Evolutionary conservation across 2,113 vertebrate species (phyloP), one percentile per base, ranked within the genome.

Genomic region (Stegostoma tigrinum): DNA sequence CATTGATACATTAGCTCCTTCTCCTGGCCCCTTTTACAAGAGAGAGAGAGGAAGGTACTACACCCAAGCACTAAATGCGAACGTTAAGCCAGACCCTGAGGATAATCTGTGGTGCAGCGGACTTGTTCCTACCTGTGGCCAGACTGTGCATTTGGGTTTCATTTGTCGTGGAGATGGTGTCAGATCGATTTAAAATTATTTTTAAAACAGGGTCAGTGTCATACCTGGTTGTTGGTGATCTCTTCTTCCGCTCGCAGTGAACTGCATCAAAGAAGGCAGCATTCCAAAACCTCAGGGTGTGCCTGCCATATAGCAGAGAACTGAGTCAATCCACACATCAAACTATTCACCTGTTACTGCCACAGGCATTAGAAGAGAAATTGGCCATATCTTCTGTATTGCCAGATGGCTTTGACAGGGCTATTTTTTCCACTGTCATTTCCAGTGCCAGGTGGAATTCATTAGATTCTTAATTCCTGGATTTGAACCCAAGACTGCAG

Each of bases 241-340:
- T 96, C 97, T 99, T 99, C 96, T 97, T 99, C 97, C 99, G 98
- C 97, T 99, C 99, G 2, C 98, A 99, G 95, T 99, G 98, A 95
- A 99, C 99, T 0, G 99, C 99, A 0, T 99, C 99, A 0, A 99
- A 99, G 96, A 99, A 99, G 0, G 99, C 99, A 0, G 99, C 99
- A 0, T 99, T 99, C 99, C 99, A 99, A 96, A 99, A 99, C 3
- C 99, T 95, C 2, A 99, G 97, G 0, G 98, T 98, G 93, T 99
- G 99, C 99, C 99, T 99, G 97, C 52, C 2, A 24, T 0, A 21
- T 80, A n/a, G 23, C 66, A 24, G 72, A 95, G 64, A 27, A 27
- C 15, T 34, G 0, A 0, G 19, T 2, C 80, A 10, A 38, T 23
- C n/a, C 0, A 0, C 12, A 24, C 10, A 7, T 80, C 42, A 85